phyloP scores from a whole-genome alignment of 2,797 vertebrate genomes.

The Chloroceryle amazona region DNA sequence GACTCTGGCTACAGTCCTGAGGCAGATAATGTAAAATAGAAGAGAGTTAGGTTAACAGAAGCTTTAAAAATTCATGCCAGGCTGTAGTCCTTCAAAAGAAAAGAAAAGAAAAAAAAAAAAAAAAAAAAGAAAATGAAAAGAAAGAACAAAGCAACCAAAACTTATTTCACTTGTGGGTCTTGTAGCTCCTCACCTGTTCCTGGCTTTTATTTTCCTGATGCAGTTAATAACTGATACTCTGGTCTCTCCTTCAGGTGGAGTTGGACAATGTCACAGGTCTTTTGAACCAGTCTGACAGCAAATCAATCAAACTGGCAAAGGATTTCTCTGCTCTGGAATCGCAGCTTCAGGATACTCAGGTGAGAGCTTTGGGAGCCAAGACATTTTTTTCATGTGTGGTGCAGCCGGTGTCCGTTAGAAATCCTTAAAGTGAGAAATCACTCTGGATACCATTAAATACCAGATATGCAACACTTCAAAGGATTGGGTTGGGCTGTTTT shows the following conservation, averaged over 20 bases:
- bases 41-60: not conserved
- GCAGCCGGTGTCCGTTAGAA: not conserved
- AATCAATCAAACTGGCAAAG: conserved; percentile 93
- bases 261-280: conserved; percentile 90
- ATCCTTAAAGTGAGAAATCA: not conserved
- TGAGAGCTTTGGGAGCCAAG: conserved; percentile 53
- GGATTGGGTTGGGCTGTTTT: not conserved
- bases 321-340: conserved; percentile 94
- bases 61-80: not conserved
- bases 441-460: not conserved
- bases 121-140: too few species aligned
- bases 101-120: too few species aligned
- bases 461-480: not conserved
- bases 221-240: not conserved
- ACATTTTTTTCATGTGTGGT: not conserved
- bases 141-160: not conserved
- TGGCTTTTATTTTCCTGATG: not conserved
- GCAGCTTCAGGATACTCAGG: conserved; percentile 96
- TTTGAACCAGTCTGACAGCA: conserved; percentile 91
- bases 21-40: not conserved
- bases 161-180: not conserved
- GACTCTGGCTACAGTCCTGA: not conserved
- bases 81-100: not conserved
- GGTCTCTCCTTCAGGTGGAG: conserved; percentile 83
- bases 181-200: not conserved